These are phyloP conservation scores for Timema cristinae DNA, from an alignment of 2,888 invertebrate genomes.

Conservation along the genomic window DNA sequence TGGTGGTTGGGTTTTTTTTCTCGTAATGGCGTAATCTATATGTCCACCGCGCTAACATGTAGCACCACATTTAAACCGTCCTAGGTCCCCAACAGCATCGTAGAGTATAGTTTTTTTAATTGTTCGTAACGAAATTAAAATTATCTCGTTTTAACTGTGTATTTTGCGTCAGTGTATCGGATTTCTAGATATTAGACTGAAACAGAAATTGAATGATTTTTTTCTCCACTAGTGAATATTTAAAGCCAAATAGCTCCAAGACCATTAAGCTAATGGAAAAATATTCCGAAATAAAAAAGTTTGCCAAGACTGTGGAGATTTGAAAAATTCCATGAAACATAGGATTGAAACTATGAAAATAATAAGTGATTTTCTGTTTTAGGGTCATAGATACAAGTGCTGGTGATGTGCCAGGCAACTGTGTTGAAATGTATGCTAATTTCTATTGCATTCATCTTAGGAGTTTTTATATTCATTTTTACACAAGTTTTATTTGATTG, in stretches of 20 bases:
- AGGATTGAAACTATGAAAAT: neutral
- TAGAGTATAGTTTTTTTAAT: neutral
- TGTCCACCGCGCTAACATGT: slow-evolving; percentile 1
- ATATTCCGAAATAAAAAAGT: neutral
- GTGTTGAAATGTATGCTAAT: neutral
- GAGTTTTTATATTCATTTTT: neutral
- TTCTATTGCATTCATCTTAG: neutral
- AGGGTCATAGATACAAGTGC: neutral
- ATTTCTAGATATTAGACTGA: slow-evolving; percentile 11
- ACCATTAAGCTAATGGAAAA: neutral
- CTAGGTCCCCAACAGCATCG: neutral
- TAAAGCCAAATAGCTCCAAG: slow-evolving; percentile 5
- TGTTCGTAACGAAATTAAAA: neutral
- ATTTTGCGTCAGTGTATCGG: neutral
- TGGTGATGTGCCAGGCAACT: slow-evolving; percentile 1
- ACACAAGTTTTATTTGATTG: neutral
- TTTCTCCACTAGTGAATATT: neutral
- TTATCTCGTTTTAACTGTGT: neutral
- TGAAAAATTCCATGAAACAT: neutral
- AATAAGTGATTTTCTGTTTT: neutral
- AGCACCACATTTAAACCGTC: neutral
- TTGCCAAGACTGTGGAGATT: neutral
- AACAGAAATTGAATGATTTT: neutral
- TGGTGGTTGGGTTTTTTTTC: too few relatives aligned
- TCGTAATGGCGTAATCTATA: slow-evolving; percentile 3